A percentile compares a stretch with the other conserved stretches of the same genome.
phyloP scores from a whole-genome alignment of 2,797 vertebrate genomes.

The Parauchenoglanis ngamensis region DNA sequence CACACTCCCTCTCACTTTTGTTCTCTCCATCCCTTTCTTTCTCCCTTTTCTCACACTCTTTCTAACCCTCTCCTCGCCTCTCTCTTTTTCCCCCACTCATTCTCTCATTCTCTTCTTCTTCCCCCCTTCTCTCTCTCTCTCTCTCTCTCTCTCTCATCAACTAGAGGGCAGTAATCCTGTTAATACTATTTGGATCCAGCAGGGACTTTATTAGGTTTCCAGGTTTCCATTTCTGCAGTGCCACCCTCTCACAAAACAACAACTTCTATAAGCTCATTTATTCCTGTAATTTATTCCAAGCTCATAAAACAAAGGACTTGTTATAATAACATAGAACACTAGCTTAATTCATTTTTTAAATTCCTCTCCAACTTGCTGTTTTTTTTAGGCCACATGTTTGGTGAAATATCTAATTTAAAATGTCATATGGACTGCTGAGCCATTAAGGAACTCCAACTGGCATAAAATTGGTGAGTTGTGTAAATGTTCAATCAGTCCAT shows the following conservation, averaged over 20 bases:
- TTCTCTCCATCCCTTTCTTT: background rate
- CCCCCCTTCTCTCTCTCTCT: background rate
- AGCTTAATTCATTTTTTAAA: background rate
- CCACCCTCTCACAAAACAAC: constrained; percentile 18
- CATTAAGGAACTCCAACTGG: background rate
- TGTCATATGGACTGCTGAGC: background rate
- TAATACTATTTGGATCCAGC: constrained; percentile 30
- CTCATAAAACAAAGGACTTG: background rate
- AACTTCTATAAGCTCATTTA: background rate
- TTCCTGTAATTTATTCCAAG: background rate
- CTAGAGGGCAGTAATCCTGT: constrained; percentile 10
- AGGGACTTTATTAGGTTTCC: constrained; percentile 39
- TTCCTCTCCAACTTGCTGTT: background rate
- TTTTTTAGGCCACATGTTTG: background rate
- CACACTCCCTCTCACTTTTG: too few relatives aligned
- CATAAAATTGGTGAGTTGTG: background rate
- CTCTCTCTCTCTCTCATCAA: background rate
- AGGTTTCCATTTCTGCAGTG: constrained; percentile 29
- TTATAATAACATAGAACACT: background rate
- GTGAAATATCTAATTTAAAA: background rate
- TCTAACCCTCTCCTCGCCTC: background rate
- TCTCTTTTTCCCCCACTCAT: background rate
- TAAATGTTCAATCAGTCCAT: background rate
- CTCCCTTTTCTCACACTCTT: background rate
- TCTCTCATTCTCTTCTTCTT: background rate